phyloP scores from a whole-genome alignment of 2,888 invertebrate genomes.

The Julus scandinavius region DNA sequence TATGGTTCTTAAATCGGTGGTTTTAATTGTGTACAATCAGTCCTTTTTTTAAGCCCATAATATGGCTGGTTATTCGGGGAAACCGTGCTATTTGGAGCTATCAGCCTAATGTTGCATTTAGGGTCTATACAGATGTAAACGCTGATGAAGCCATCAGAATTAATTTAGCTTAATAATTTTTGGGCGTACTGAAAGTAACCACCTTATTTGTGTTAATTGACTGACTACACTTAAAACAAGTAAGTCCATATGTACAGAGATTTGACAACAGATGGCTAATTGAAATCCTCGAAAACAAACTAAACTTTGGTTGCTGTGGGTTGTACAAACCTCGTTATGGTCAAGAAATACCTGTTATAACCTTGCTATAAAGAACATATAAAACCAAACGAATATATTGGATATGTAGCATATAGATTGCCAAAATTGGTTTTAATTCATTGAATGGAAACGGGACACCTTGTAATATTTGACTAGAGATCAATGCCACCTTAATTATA shows the following conservation, averaged over 20 bases:
- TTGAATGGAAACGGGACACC: neutral
- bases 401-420: neutral
- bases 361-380: too few relatives aligned
- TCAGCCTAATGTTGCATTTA: too few relatives aligned
- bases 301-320: neutral
- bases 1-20: too few relatives aligned
- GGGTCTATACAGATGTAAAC: too few relatives aligned
- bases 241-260: neutral
- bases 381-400: too few relatives aligned
- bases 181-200: neutral
- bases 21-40: too few relatives aligned
- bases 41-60: too few relatives aligned
- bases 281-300: too few relatives aligned
- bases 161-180: neutral
- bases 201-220: neutral
- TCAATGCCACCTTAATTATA: neutral
- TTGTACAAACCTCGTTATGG: too few relatives aligned
- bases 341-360: too few relatives aligned
- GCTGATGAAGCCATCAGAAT: neutral
- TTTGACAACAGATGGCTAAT: neutral
- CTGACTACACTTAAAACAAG: neutral
- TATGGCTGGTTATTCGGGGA: too few relatives aligned
- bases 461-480: neutral
- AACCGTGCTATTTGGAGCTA: too few relatives aligned
- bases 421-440: neutral